Conservation (phyloP, 2,888 invertebrate species). For the Leptopilina syphax region DNA sequence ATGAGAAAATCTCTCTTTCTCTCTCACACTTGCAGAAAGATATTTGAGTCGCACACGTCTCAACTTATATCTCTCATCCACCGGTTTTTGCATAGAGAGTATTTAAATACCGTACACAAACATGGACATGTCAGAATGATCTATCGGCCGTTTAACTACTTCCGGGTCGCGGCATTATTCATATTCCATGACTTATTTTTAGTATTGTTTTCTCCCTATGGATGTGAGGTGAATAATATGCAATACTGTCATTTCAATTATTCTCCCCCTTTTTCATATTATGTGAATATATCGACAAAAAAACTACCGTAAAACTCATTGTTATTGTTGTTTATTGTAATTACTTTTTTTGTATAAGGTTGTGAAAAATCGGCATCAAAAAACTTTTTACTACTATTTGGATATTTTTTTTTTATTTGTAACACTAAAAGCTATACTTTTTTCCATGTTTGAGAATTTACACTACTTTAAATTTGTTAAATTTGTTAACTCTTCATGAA, state of each 20-base stretch:
- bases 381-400: too few species aligned
- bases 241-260: constrained; percentile 22
- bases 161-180: constrained; percentile 60
- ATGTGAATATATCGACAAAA: not conserved
- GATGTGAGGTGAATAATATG: not conserved
- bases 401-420: too few species aligned
- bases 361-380: too few species aligned
- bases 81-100: constrained; percentile 24
- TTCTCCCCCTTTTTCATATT: constrained; percentile 5
- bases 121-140: constrained; percentile 53
- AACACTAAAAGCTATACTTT: too few species aligned
- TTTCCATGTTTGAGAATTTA: too few species aligned
- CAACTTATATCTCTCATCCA: constrained; percentile 10
- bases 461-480: too few species aligned
- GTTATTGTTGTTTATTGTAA: too few species aligned
- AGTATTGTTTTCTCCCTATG: constrained; percentile 35
- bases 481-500: too few species aligned
- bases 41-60: constrained; percentile 39
- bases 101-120: constrained; percentile 44
- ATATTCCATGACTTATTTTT: constrained; percentile 54
- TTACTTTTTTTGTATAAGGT: too few species aligned
- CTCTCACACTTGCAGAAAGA: not conserved
- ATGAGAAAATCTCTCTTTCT: constrained; percentile 25
- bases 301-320: not conserved
- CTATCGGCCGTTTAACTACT: constrained; percentile 59